These are phyloP conservation scores for Astyanax mexicanus DNA, from an alignment of 2,797 vertebrate genomes.

Conservation along the genomic window DNA sequence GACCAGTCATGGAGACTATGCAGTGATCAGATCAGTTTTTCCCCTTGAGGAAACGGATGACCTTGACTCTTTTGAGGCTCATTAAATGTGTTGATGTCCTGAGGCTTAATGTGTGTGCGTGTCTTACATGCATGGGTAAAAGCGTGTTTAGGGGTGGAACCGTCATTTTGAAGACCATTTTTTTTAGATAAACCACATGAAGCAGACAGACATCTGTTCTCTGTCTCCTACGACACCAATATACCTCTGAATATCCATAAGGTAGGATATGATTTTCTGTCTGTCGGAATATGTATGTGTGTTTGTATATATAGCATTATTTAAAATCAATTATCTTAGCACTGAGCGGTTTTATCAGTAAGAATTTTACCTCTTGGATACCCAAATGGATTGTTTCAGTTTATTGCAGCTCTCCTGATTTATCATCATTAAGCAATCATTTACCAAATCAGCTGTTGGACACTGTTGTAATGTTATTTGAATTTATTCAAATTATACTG, in stretches of 20 bases:
- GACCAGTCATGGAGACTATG: background rate
- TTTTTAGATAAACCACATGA: background rate
- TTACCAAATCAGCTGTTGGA: too few relatives aligned
- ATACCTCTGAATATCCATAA: background rate
- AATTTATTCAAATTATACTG: too few relatives aligned
- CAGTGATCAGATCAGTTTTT: constrained; percentile 2
- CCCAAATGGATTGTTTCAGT: too few relatives aligned
- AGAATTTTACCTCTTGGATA: too few relatives aligned
- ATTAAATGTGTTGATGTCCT: constrained; percentile 61
- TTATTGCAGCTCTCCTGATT: too few relatives aligned
- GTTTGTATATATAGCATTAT: too few relatives aligned
- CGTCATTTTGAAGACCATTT: constrained; percentile 10
- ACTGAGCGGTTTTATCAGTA: too few relatives aligned
- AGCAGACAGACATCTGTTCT: background rate
- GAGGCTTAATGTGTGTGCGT: constrained; percentile 25
- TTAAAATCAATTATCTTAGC: too few relatives aligned
- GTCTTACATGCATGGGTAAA: constrained; percentile 3
- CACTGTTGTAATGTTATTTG: too few relatives aligned
- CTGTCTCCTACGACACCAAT: background rate
- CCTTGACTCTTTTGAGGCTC: constrained; percentile 55
- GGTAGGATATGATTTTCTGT: constrained; percentile 22
- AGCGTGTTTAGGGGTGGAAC: constrained; percentile 31
- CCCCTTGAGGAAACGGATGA: constrained; percentile 26
- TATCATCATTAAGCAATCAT: too few relatives aligned
- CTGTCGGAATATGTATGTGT: too few relatives aligned